Percentiles rank a stretch among this genome's conserved stretches.
Evolutionary conservation across 2,113 vertebrate genomes (phyloP).

Genomic region (Python bivittatus): DNA sequence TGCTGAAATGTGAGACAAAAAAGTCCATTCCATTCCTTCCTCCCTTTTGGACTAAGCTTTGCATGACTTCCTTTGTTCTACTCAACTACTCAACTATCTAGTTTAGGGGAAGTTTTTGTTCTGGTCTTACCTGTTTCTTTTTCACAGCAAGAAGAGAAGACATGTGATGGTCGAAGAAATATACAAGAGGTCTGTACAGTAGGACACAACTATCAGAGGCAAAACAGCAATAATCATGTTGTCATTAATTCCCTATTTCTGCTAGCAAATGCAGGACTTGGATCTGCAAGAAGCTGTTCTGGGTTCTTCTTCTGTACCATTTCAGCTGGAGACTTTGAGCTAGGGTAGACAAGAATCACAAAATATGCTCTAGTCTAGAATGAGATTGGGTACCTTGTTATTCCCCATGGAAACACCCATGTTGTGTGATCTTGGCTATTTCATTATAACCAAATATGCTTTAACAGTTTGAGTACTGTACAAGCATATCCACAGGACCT

Average conservation of each 20-base stretch:
- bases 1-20: conserved; percentile 35
- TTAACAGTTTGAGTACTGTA: neutral
- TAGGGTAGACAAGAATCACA: neutral
- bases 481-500: neutral
- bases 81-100: neutral
- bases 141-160: neutral
- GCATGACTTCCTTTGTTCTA: neutral
- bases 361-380: neutral
- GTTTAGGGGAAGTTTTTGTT: neutral
- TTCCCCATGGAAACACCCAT: neutral
- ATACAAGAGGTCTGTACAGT: neutral
- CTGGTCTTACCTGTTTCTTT: neutral
- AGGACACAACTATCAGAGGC: neutral
- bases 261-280: neutral
- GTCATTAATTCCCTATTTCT: neutral
- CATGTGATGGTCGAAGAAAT: neutral
- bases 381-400: neutral
- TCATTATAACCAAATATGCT: neutral
- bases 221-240: neutral
- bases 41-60: neutral
- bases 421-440: neutral
- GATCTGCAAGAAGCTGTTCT: no score
- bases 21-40: neutral
- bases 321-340: neutral
- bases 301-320: neutral